phyloP scores from a whole-genome alignment of 2,888 invertebrate species.

The Mimachlamys varia region DNA sequence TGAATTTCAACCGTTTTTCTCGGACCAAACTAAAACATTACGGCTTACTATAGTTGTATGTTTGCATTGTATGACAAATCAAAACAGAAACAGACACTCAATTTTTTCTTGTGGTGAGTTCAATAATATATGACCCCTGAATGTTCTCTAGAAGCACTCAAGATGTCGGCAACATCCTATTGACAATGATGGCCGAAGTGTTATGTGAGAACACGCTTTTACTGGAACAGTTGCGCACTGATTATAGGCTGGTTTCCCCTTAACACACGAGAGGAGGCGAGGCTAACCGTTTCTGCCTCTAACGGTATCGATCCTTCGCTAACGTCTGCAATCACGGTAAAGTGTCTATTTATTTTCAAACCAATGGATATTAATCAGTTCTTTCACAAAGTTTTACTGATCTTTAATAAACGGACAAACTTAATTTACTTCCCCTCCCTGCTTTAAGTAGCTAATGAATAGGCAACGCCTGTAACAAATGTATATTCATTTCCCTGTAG shows the following conservation, averaged over 20 bases:
- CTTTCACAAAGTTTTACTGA: conserved; percentile 27
- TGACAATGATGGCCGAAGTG: neutral
- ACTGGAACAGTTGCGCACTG: neutral
- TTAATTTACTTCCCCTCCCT: neutral
- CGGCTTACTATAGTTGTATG: neutral
- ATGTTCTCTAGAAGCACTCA: neutral
- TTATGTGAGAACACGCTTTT: neutral
- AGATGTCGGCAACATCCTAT: neutral
- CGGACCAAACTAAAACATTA: neutral
- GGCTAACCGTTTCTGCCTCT: neutral
- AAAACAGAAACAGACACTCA: neutral
- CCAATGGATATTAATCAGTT: conserved; percentile 23
- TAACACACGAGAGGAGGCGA: neutral
- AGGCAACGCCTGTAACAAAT: conserved; percentile 23
- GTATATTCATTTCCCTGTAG: neutral
- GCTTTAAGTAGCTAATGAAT: conserved; percentile 28
- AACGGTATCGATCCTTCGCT: neutral
- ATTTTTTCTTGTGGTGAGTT: neutral
- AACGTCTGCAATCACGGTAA: conserved; percentile 12
- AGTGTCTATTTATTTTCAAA: conserved; percentile 31
- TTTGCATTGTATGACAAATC: neutral
- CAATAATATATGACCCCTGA: neutral
- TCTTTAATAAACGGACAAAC: conserved; percentile 31
- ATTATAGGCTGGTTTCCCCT: neutral
- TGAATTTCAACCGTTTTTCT: neutral